These are phyloP conservation scores for Drosophila sordidula DNA, from an alignment of 2,888 invertebrate genomes.

Conservation along the genomic window DNA sequence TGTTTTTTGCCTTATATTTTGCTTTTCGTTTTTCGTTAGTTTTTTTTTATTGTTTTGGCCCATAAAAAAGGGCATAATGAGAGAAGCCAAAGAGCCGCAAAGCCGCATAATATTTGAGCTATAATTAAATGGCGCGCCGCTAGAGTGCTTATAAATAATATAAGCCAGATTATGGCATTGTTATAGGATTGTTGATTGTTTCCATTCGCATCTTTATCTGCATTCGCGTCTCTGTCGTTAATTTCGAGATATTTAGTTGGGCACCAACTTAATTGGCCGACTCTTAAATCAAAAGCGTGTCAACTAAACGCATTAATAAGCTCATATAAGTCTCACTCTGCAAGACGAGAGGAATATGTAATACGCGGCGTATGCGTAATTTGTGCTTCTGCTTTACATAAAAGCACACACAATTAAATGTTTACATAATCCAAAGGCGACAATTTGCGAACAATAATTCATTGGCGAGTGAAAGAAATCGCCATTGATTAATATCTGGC, in stretches of 20 bases:
- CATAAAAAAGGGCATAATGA: constrained; percentile 57
- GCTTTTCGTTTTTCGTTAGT: neutral
- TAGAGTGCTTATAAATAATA: constrained; percentile 48
- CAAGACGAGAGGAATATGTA: constrained; percentile 21
- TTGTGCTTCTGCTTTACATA: constrained; percentile 10
- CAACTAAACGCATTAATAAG: constrained; percentile 34
- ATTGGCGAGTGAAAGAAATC: constrained; percentile 4
- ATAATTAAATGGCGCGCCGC: constrained; percentile 66
- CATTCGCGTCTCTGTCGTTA: constrained; percentile 37
- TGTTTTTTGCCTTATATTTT: constrained; percentile 13
- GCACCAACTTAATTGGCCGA: constrained; percentile 48
- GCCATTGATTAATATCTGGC: constrained; percentile 23
- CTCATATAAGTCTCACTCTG: constrained; percentile 1
- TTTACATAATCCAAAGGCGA: constrained; percentile 14
- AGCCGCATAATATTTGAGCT: constrained; percentile 60
- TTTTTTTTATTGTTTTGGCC: constrained; percentile 10
- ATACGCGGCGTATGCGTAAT: constrained; percentile 50
- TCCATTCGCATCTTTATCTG: constrained; percentile 32
- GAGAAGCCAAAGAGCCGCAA: constrained; percentile 37
- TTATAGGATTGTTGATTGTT: constrained; percentile 42
- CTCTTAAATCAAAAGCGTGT: constrained; percentile 42
- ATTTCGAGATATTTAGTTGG: constrained; percentile 43
- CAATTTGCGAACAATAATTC: constrained; percentile 9
- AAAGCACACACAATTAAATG: constrained; percentile 16
- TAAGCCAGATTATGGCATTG: constrained; percentile 25